phyloP scores from a whole-genome alignment of 2,797 vertebrate genomes.

The Sparidentex hasta region DNA sequence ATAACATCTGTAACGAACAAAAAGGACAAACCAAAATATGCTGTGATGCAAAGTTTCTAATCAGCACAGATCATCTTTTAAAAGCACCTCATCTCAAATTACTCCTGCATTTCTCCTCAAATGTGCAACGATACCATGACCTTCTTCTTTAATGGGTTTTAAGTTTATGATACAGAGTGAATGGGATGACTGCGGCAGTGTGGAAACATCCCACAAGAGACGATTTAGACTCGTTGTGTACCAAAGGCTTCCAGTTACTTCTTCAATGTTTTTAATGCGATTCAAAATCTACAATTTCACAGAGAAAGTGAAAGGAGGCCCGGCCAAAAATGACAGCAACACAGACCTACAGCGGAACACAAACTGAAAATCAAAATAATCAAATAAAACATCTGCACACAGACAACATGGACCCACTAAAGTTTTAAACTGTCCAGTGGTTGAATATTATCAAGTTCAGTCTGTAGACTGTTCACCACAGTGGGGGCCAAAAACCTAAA shows the following conservation, averaged over 20 bases:
- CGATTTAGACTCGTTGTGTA: neutral
- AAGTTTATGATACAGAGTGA: neutral
- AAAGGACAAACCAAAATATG: constrained; percentile 3
- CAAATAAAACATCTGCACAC: too few species aligned
- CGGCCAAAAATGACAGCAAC: too few species aligned
- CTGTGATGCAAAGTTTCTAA: neutral
- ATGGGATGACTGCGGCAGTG: neutral
- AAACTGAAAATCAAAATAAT: too few species aligned
- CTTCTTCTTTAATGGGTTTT: neutral
- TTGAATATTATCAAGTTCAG: too few species aligned
- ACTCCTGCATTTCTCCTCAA: neutral
- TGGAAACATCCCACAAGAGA: neutral
- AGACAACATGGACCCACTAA: too few species aligned
- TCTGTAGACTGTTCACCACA: too few species aligned
- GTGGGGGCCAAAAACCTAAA: too few species aligned
- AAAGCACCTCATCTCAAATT: neutral
- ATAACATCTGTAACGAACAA: neutral
- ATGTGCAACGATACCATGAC: neutral
- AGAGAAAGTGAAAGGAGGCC: too few species aligned
- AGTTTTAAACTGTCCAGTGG: too few species aligned
- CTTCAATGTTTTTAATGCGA: neutral
- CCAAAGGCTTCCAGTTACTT: neutral
- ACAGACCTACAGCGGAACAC: too few species aligned
- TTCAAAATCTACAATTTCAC: neutral
- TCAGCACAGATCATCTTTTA: neutral